Percentiles rank a stretch among this genome's conserved stretches.
These are phyloP conservation scores for Bombus haemorrhoidalis DNA, from an alignment of 1,140 invertebrate genomes.

Conservation along the genomic window DNA sequence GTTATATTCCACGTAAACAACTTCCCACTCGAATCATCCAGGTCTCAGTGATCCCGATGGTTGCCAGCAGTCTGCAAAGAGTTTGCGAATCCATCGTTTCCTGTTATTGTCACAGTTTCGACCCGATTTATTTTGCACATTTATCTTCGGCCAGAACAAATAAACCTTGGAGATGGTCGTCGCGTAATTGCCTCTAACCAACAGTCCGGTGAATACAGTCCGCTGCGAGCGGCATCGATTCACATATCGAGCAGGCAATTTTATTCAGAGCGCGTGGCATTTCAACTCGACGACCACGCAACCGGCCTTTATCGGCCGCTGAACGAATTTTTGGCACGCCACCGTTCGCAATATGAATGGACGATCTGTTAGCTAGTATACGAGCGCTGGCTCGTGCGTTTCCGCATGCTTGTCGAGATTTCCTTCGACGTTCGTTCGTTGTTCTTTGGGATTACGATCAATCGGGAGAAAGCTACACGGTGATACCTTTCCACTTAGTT, in stretches of 20 bases:
- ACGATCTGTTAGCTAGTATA: conserved; percentile 20
- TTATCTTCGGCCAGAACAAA: not conserved
- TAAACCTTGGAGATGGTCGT: not conserved
- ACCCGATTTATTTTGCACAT: not conserved
- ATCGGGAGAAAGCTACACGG: not conserved
- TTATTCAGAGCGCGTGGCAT: not conserved
- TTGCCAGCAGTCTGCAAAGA: too few relatives aligned
- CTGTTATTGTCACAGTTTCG: not conserved
- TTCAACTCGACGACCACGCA: not conserved
- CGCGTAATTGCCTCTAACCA: not conserved
- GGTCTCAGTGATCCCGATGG: too few relatives aligned
- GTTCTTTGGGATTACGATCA: not conserved
- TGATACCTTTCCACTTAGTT: not conserved
- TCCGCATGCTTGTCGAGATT: conserved; percentile 15
- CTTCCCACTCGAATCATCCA: not conserved
- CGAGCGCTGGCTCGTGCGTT: conserved; percentile 7
- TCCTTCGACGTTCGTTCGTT: not conserved
- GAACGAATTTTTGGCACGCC: conserved; percentile 39
- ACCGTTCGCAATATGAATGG: conserved; percentile 28
- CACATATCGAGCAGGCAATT: not conserved
- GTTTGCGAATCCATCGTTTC: too few relatives aligned
- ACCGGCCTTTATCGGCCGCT: conserved; percentile 18
- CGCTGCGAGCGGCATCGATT: not conserved
- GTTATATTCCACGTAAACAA: not conserved
- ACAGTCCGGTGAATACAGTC: not conserved